These are phyloP conservation scores for Capromys pilorides DNA, from an alignment of 2,797 vertebrate genomes.

Conservation along the genomic window DNA sequence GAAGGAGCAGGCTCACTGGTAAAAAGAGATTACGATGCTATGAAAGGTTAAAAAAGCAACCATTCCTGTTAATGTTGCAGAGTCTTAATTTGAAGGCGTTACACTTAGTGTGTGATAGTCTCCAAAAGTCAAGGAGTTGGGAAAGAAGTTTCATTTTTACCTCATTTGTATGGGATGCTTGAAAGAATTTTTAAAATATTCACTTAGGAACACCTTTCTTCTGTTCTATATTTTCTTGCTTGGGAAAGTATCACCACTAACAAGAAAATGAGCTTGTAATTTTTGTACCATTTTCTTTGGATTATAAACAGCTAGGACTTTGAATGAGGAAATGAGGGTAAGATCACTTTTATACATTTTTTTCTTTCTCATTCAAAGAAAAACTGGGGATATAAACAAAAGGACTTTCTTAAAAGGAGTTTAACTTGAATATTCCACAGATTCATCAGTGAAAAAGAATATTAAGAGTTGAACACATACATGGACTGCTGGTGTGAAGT, in stretches of 20 bases:
- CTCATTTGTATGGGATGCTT: background rate
- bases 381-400: conserved; percentile 2
- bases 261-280: background rate
- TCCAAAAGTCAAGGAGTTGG: background rate
- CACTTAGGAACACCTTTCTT: background rate
- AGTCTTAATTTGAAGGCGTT: background rate
- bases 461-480: background rate
- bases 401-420: conserved; percentile 2
- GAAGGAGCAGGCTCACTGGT: background rate
- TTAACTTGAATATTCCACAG: background rate
- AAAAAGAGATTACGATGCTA: background rate
- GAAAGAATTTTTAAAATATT: background rate
- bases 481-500: background rate
- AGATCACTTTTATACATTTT: too few relatives aligned
- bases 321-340: too few relatives aligned
- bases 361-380: too few relatives aligned
- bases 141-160: background rate
- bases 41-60: background rate
- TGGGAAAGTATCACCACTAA: background rate
- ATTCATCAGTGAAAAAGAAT: background rate
- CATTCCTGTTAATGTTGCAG: background rate
- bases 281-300: conserved; percentile 49
- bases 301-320: background rate
- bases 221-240: background rate
- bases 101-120: background rate